Base-by-base conservation (phyloP, 2,113 vertebrate species). In the Vulpes lagopus region DNA sequence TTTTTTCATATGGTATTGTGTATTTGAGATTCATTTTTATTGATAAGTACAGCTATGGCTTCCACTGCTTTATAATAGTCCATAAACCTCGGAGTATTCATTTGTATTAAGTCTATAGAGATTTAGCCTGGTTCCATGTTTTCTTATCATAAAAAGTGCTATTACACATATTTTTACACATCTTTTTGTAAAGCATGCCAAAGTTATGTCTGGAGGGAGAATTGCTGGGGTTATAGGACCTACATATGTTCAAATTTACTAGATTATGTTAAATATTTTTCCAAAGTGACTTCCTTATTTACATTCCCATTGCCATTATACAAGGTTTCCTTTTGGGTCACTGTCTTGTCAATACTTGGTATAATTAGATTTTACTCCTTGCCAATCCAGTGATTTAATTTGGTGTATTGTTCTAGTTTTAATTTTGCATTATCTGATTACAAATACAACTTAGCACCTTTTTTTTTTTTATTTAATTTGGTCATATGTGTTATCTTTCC, bases 351-450 rank as follows among this genome's bases (percentile, higher is more conserved):
- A 87, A 57, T 69, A 22, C 15, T 65, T 82, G 22, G 2, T 76
- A 86, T 65, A 86, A 62, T 89, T 15, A 65, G 23, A 92, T 49
- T 91, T 73, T 57, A 53, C 59, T 76, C 43, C 67, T 97, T 71
- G 64, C 17, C 55, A 57, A 38, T 60, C 0, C 27, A 69, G 20
- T 53, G 38, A 16, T 83, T 73, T 95, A 91, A 89, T 69, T 78
- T 89, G 32, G 5, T 65, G 7, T 60, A 7, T 88, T 53, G 5
- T 93, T 97, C 82, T 91, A 4, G 35, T 51, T 65, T 67, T 95
- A n/a, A 15, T 82, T 96, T 91, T 82, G 17, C 14, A 82, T 78
- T 92, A 96, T 85, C 22, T 94, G 35, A 76, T 53, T 57, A 67
- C 38, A 51, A 38, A 84, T 79, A 35, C 49, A 85, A 65, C 35